These are phyloP conservation scores for Vombatus ursinus DNA, from an alignment of 2,113 vertebrate genomes.

Conservation along the genomic window DNA sequence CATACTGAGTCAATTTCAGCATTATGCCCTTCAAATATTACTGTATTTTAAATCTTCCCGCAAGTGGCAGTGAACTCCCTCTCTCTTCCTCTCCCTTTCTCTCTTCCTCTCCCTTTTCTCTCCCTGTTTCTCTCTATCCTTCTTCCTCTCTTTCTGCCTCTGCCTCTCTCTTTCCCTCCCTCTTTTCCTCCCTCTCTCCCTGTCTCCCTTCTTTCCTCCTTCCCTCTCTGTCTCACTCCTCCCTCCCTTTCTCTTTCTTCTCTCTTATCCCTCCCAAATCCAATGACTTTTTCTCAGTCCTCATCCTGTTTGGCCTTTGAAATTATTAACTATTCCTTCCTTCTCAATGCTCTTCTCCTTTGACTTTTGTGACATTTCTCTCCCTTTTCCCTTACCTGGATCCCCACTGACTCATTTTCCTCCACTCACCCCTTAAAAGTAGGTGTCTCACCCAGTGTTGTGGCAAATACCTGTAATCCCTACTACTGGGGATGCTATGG, in stretches of 20 bases:
- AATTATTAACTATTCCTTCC: too few relatives aligned
- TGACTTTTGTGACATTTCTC: neutral
- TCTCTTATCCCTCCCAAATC: neutral
- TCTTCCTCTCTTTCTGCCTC: too few relatives aligned
- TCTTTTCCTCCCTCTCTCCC: too few relatives aligned
- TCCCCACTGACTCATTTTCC: neutral
- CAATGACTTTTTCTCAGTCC: neutral
- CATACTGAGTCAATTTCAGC: constrained; percentile 18
- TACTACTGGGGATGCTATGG: neutral
- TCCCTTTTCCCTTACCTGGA: neutral
- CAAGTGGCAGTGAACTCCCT: neutral
- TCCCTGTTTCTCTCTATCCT: neutral
- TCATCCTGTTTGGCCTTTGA: too few relatives aligned
- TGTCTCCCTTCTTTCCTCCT: too few relatives aligned
- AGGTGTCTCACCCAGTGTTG: neutral
- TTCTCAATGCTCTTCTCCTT: too few relatives aligned
- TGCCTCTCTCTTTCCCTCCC: too few relatives aligned
- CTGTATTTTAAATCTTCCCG: constrained; percentile 25
- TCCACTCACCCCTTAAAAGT: neutral
- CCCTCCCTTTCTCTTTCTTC: neutral
- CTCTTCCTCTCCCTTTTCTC: neutral
- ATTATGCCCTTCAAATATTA: neutral
- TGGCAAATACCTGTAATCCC: neutral
- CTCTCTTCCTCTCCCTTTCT: fast-evolving
- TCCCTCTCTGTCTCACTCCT: too few relatives aligned